Base-by-base conservation (phyloP, 1,140 invertebrate genomes). In the Drosophila watanabei region DNA sequence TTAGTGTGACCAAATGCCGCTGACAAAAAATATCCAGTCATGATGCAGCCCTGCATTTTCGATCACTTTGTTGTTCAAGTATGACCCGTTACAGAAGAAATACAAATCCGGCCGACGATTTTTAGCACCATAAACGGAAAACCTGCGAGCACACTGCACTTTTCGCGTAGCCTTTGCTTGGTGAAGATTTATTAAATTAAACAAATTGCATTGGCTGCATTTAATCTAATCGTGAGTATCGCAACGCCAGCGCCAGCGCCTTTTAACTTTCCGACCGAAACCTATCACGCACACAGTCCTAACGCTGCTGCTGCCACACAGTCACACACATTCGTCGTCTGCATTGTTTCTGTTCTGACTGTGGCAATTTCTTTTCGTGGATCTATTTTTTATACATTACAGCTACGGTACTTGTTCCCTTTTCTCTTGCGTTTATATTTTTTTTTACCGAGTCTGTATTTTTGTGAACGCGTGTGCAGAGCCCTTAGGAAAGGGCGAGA, bases 161-260 rank as follows among this genome's bases (percentile, higher is more conserved):
- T 54, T 54, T 20, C 32, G 51, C 51, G 33, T 54, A 35, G 51
- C 52, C 35, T 59, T 39, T 57, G 63, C 60, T 45, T 70, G 69
- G 68, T 52, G 45, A 72, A 72, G 58, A 45, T 66, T 66, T 41
- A 63, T 72, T 72, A 66, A 77, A 73, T 73, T 73, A 39, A 76
- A 35, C 51, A 58, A 77, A 66, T 66, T 71, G 85, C 81, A 80
- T 75, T 79, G 88, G 84, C 77, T 88, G 84, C 73, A 49, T 79
- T 79, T 39, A 79, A 60, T 70, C 70, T 52, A 61, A 73, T 66
- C 64, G 84, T 88, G 60, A 88, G 84, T 88, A 86, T 64, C 48
- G 46, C 37, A 33, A 48, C 39, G 54, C 51, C 18, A 64, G 32
- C 39, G 54, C 51, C 18, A 64, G 32, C 24, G 20, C 39, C 14